Base-by-base conservation (phyloP, 2,888 invertebrate species). In the Kryphioiulus occultus region DNA sequence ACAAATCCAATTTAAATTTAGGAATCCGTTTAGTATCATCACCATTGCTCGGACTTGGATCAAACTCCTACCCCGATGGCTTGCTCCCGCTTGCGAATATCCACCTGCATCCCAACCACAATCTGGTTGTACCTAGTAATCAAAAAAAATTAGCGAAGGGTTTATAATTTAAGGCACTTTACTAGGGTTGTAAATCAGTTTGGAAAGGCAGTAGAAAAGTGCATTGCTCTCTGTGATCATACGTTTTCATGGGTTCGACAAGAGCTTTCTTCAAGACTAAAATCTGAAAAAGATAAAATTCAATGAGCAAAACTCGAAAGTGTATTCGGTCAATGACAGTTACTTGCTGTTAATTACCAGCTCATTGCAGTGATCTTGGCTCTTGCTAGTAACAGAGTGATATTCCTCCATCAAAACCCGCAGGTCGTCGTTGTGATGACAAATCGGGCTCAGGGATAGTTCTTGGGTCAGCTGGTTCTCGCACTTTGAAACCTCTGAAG, bases 331-430 rank as follows among this genome's bases (percentile, higher is more conserved):
- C 3, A 47, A 15, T 12, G 15, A 47, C 12, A 17, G 10, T 19
- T 15, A 7, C 19, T 47, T 82, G 26, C 15, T 12, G 0, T 82
- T 82, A 0, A 87, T 88, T 53, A 89, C 89, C 84, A 90, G 88
- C 68, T 90, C 90, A 86, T 90, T 90, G 83, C 89, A 89, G 68
- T 88, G 88, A 78, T 90, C 85, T 85, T 85, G 88, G 90, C 92
- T 91, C 90, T 93, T 91, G 19, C 91, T 91, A 22, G 92, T 92
- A 85, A 93, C 92, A 12, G 93, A 92, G 90, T 92, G 92, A 90
- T 93, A 93, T 42, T 92, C 92, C 89, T 93, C 92, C 0, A 92
- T 91, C 22, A 93, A 90, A 30, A 90, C 91, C 88, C 92, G 91
- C 22, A 93, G 91, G 44, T 92, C 91, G 84, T 92, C 91, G 88